Evolutionary conservation across 2,888 invertebrate species (phyloP), one percentile per base, ranked within the genome.

Genomic region (Clepsis dumicolana): DNA sequence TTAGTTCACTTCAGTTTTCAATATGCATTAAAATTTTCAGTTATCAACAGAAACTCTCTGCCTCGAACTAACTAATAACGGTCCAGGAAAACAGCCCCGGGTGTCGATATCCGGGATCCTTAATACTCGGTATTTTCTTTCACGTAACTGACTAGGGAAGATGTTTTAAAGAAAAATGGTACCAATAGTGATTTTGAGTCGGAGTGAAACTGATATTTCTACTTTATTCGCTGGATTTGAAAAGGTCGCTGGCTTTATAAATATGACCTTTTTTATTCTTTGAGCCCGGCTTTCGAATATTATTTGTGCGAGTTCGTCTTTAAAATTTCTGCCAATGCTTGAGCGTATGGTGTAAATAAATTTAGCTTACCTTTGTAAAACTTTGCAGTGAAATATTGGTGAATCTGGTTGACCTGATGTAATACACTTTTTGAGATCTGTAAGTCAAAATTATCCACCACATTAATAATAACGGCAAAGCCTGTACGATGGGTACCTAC

Each of bases 331-430:
- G n/a, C n/a, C n/a, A n/a, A n/a, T n/a, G n/a, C n/a, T n/a, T n/a
- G n/a, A n/a, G n/a, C n/a, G n/a, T n/a, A n/a, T n/a, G n/a, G 29
- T 29, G 29, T 7, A 29, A 3, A 29, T 4, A 29, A 29, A 29
- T 29, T 7, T 12, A 61, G 48, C 48, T 44, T 67, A 68, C 68
- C 68, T 68, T 63, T 8, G 68, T 68, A 24, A 68, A 64, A 59
- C 62, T 68, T 64, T 63, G 14, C 59, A 68, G 27, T 2, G 68
- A 68, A 53, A 68, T 29, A 35, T 53, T 7, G 2, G 44, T 59
- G 44, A 64, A 68, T 41, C 64, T 68, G 18, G 64, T 68, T 7
- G 68, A 64, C 41, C 50, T 63, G 24, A 68, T 64, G 52, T 68
- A 59, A 38, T 64, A 56, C 2, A 52, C 14, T 63, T 63, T 68